These are phyloP conservation scores for Lutraria lutraria DNA, from an alignment of 2,888 invertebrate species.

Conservation along the genomic window DNA sequence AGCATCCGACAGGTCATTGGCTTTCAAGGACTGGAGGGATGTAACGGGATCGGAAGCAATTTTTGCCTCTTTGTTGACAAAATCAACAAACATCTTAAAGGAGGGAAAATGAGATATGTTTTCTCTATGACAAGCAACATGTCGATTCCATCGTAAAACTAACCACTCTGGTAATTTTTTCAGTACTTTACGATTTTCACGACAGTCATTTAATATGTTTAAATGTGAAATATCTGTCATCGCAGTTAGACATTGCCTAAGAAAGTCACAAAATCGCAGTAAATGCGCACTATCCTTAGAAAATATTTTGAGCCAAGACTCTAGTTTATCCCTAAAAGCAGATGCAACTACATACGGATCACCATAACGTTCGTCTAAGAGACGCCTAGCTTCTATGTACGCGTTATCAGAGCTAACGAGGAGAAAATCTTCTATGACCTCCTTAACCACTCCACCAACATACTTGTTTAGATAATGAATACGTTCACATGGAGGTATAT, in stretches of 20 bases:
- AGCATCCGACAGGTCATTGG: no score
- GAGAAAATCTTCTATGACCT: slow-evolving; percentile 50
- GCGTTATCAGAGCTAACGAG: slow-evolving; percentile 45
- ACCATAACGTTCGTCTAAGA: slow-evolving; percentile 61
- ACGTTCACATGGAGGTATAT: slow-evolving; percentile 56
- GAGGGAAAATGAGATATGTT: slow-evolving; percentile 37
- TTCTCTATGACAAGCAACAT: slow-evolving; percentile 48
- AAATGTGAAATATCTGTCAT: slow-evolving; percentile 46
- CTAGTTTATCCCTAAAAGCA: slow-evolving; percentile 56
- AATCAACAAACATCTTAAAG: slow-evolving; percentile 46
- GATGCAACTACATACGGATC: slow-evolving; percentile 63
- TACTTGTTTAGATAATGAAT: slow-evolving; percentile 66
- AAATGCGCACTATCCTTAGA: slow-evolving; percentile 13
- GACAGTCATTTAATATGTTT: slow-evolving; percentile 49
- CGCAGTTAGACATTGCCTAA: neutral
- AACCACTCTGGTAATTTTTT: slow-evolving; percentile 65
- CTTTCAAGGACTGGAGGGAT: slow-evolving; percentile 44
- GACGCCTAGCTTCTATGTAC: slow-evolving; percentile 50
- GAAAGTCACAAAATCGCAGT: neutral
- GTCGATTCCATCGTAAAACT: slow-evolving; percentile 49
- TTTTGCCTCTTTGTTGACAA: slow-evolving; percentile 58
- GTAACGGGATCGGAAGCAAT: slow-evolving; percentile 61
- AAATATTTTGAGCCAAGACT: slow-evolving; percentile 32
- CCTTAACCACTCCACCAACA: slow-evolving; percentile 30
- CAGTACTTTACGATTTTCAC: slow-evolving; percentile 61